Evolutionary conservation across 35 echinoderm and acorn worm species (phyloP), one percentile per base, ranked within the genome.

Genomic region (Anneissia japonica): DNA sequence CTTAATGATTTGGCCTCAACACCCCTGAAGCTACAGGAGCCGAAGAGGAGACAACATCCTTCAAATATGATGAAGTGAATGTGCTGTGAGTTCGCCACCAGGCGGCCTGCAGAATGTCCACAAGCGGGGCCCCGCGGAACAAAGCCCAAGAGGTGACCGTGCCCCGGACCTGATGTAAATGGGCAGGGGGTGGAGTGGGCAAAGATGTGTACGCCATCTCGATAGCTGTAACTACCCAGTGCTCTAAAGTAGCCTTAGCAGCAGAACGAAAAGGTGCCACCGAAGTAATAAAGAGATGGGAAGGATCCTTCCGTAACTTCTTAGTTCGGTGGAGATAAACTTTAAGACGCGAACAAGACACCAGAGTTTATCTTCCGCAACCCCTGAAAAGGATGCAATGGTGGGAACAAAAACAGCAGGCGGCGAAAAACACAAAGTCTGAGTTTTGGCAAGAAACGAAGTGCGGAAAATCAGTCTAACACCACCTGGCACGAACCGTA

Each of bases 401-500:
- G 40, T 43, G 40, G 40, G 40, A 43, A 43, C 14, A 14, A 43
- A 43, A 4, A 43, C 40, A 43, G 33, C n/a, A n/a, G n/a, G n/a
- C n/a, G 40, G 40, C 40, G 14, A 43, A 14, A 4, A 43, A 14
- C 14, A 6, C 40, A 43, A 43, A 14, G 40, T 43, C 14, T 43
- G 40, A 43, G 40, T 43, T 39, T 81, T 81, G 37, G 79, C 38
- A 28, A 81, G 79, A 37, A 81, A 81, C 14, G 32, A 31, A 28
- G n/a, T 29, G 9, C 31, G 1, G 29, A 37, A 37, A 37, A 81
- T 81, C n/a, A 43, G 34, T 10, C 33, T 28, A 37, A 81, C 79
- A 7, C 79, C 39, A 19, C 79, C 79, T 10, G 11, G 79, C 37
- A 35, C 79, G 14, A 31, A 41, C 0, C 79, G n/a, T 0, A 43